Evolutionary conservation across 2,113 vertebrate genomes (phyloP).

Genomic region (Sceloporus tristichus): DNA sequence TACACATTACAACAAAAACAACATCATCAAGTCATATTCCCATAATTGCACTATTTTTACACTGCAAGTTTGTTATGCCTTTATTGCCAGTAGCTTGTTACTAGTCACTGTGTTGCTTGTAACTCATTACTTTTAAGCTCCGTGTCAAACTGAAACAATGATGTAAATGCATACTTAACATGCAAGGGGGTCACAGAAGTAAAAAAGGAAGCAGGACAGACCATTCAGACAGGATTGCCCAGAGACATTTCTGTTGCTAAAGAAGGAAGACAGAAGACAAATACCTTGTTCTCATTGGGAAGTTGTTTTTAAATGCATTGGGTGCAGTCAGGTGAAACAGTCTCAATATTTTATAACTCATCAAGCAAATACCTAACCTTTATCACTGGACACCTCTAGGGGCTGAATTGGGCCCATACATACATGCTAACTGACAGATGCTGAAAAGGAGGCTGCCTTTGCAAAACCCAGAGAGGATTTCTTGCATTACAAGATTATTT

Average conservation of each 20-base stretch:
- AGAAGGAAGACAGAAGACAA: slow-evolving; percentile 40
- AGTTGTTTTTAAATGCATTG: slow-evolving; percentile 58
- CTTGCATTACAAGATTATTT: neutral
- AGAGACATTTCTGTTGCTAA: neutral
- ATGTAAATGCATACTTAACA: neutral
- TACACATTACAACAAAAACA: too few species aligned
- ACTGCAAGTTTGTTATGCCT: too few species aligned
- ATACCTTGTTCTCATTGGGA: slow-evolving; percentile 44
- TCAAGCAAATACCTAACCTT: slow-evolving; percentile 54
- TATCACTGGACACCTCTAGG: slow-evolving; percentile 16
- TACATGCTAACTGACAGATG: neutral
- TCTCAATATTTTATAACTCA: slow-evolving; percentile 60
- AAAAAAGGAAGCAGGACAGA: neutral
- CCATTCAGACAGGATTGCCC: neutral
- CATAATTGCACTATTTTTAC: too few species aligned
- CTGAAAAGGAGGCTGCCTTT: neutral
- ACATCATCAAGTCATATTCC: too few species aligned
- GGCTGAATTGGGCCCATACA: neutral
- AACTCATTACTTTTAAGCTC: too few species aligned
- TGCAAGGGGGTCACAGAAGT: too few species aligned
- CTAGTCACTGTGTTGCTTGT: too few species aligned
- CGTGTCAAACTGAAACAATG: neutral
- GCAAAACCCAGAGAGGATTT: neutral
- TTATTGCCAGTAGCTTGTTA: too few species aligned
- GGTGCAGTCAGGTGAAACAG: slow-evolving; percentile 64